Evolutionary conservation across 2,113 vertebrate genomes (phyloP).

Genomic region (Camelus dromedarius): DNA sequence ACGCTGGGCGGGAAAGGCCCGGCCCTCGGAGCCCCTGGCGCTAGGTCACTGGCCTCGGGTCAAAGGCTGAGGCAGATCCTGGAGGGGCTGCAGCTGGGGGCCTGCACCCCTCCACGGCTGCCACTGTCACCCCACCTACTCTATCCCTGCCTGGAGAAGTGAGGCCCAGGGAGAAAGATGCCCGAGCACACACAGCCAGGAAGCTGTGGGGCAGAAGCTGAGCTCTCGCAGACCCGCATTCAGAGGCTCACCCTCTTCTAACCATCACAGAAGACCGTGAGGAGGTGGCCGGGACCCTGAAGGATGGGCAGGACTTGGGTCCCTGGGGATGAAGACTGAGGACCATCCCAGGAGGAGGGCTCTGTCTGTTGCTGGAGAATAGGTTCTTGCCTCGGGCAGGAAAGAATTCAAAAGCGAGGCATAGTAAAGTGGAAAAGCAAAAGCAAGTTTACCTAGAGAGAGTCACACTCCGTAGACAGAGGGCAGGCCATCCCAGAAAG

Average conservation of each 20-base stretch:
- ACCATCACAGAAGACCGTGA: not conserved
- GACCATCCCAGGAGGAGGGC: not conserved
- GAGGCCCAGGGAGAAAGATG: not conserved
- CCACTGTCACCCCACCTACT: not conserved
- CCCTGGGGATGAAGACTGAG: not conserved
- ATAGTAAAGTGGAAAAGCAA: too few relatives aligned
- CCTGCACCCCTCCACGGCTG: not conserved
- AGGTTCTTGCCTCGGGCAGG: too few relatives aligned
- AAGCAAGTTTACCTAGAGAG: too few relatives aligned
- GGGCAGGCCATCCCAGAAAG: too few relatives aligned
- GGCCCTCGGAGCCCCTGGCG: not conserved
- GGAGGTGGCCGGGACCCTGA: not conserved
- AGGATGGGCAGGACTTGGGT: not conserved
- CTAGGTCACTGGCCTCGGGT: not conserved
- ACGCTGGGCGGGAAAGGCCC: not conserved
- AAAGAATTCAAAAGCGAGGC: too few relatives aligned
- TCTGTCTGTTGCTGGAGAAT: too few relatives aligned
- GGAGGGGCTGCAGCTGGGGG: not conserved
- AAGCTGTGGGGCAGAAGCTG: not conserved
- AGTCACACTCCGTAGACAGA: too few relatives aligned
- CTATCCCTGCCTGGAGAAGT: not conserved
- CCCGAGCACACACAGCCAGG: not conserved
- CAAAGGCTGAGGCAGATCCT: not conserved
- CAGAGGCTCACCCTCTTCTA: not conserved
- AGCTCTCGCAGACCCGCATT: not conserved